Percentiles rank a stretch among this genome's conserved stretches.
These are phyloP conservation scores for Phylloscopus whistleri DNA, from an alignment of 2,113 vertebrate species.

Conservation along the genomic window DNA sequence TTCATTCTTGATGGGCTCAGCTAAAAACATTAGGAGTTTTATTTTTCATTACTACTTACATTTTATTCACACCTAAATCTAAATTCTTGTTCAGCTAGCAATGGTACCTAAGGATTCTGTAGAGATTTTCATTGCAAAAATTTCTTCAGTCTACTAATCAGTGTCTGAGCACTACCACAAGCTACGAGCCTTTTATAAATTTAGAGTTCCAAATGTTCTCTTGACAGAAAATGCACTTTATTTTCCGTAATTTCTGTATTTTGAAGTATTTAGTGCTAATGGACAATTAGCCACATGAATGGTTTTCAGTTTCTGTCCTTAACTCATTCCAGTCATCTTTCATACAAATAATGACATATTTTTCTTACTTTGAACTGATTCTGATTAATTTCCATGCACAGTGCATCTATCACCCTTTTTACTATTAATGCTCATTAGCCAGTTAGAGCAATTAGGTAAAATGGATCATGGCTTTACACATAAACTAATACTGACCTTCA, in stretches of 20 bases:
- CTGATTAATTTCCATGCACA: not conserved
- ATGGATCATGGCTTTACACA: not conserved
- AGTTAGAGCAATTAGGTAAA: not conserved
- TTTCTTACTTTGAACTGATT: not conserved
- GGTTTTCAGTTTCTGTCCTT: not conserved
- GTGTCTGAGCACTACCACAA: not conserved
- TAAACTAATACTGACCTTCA: not conserved
- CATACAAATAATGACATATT: not conserved
- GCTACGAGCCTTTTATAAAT: not conserved
- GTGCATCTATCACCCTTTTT: not conserved
- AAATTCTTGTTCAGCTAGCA: not conserved
- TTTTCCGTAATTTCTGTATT: not conserved
- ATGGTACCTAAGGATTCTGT: not conserved
- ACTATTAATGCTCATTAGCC: not conserved
- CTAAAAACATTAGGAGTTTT: not conserved
- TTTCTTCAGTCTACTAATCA: not conserved
- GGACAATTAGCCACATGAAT: not conserved
- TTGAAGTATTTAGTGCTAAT: not conserved
- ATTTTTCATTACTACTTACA: not conserved
- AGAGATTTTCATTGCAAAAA: not conserved
- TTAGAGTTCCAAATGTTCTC: not conserved
- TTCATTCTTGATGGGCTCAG: not conserved
- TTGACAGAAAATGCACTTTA: not conserved
- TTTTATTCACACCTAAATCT: not conserved
- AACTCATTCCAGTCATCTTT: not conserved